These are phyloP conservation scores for Unio pictorum DNA, from an alignment of 2,888 invertebrate genomes.

Conservation along the genomic window DNA sequence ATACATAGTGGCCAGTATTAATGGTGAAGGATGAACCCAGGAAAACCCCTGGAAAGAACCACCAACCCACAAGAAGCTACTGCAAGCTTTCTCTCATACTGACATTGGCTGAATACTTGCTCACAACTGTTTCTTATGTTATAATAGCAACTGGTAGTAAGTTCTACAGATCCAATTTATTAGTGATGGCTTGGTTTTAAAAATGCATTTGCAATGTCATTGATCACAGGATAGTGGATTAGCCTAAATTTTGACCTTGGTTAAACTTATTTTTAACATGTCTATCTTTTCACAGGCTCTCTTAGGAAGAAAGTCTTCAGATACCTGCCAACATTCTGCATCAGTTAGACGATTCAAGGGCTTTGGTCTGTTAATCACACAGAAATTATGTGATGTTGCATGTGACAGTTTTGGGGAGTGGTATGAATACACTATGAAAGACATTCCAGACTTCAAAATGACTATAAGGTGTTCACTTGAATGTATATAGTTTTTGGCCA, in stretches of 20 bases:
- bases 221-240: not conserved
- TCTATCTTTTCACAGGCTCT: conserved; percentile 35
- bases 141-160: too few relatives aligned
- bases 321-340: conserved; percentile 40
- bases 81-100: too few relatives aligned
- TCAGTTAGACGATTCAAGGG: conserved; percentile 57
- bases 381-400: conserved; percentile 11
- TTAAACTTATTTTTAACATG: not conserved
- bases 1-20: too few relatives aligned
- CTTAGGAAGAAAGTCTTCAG: conserved; percentile 32
- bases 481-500: too few relatives aligned
- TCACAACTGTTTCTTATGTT: too few relatives aligned
- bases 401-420: conserved; percentile 37
- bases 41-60: too few relatives aligned
- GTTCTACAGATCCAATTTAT: too few relatives aligned
- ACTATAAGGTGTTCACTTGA: conserved; percentile 39
- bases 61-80: too few relatives aligned
- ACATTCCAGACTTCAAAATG: conserved; percentile 42
- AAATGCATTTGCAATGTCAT: too few relatives aligned
- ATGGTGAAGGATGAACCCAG: too few relatives aligned
- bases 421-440: conserved; percentile 44
- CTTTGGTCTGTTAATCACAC: conserved; percentile 47
- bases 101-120: too few relatives aligned
- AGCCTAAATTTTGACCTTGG: not conserved
- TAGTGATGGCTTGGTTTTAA: too few relatives aligned